A percentile compares a stretch with the other conserved stretches of the same genome.
These are phyloP conservation scores for Pteropus rufus DNA, from an alignment of 2,797 vertebrate species.

Conservation along the genomic window DNA sequence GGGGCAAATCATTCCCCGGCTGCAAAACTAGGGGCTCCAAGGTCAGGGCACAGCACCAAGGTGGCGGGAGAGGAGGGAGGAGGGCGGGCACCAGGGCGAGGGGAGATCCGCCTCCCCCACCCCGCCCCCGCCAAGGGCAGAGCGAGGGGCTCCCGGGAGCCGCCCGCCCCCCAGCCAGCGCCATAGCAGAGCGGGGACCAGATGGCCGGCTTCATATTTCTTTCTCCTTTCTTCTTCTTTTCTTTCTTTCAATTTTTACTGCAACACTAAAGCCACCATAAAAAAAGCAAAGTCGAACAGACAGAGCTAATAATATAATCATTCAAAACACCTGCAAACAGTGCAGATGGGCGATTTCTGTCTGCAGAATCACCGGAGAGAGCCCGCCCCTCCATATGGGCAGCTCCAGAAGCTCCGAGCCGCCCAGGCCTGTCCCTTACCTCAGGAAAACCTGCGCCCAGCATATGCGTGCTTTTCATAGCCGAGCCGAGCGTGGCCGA, in stretches of 20 bases:
- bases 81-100: too few species aligned
- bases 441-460: conserved; percentile 89
- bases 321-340: conserved; percentile 98
- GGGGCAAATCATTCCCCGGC: neutral
- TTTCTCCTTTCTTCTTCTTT: conserved; percentile 84
- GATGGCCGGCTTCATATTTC: conserved; percentile 95
- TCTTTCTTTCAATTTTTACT: conserved; percentile 82
- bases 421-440: conserved; percentile 86
- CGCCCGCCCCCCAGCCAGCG: conserved; percentile 1
- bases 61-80: too few species aligned
- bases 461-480: conserved; percentile 91
- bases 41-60: too few species aligned
- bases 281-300: conserved; percentile 96
- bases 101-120: too few species aligned
- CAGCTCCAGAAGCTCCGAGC: conserved; percentile 86
- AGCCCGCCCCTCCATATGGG: conserved; percentile 97
- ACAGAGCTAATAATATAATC: conserved; percentile 99
- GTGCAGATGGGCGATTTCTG: conserved; percentile 97
- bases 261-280: conserved; percentile 93
- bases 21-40: too few species aligned
- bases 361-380: conserved; percentile 91
- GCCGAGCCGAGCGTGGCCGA: conserved; percentile 81
- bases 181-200: conserved; percentile 87
- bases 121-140: too few species aligned
- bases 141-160: conserved; percentile 4